These are phyloP conservation scores for Digitonthophagus gazella DNA, from an alignment of 2,888 invertebrate genomes.

Conservation along the genomic window DNA sequence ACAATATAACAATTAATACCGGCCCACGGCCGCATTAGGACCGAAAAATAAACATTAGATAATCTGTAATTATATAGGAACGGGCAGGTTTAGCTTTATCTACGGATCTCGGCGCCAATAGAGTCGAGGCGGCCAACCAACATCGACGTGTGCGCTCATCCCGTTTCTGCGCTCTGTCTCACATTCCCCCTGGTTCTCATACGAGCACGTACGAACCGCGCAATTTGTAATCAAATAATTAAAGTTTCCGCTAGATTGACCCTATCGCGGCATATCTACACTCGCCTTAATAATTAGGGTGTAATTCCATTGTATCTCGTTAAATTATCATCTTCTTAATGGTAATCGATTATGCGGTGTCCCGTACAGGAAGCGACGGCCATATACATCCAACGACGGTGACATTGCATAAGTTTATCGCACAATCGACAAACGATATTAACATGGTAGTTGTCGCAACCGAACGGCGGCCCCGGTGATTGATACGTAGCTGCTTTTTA, in stretches of 20 bases:
- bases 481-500: conserved; percentile 13
- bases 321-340: not conserved
- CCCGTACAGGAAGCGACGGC: not conserved
- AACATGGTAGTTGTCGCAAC: conserved; percentile 2
- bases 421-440: conserved; percentile 14
- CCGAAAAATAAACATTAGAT: conserved; percentile 50
- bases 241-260: conserved; percentile 16
- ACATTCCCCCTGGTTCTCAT: not conserved
- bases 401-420: not conserved
- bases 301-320: not conserved
- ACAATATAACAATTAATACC: conserved; percentile 51
- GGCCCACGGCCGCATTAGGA: conserved; percentile 45
- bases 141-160: conserved; percentile 15
- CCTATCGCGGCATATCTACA: not conserved
- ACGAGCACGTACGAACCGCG: conserved; percentile 1
- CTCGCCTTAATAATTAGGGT: not conserved
- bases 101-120: conserved; percentile 16
- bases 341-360: not conserved
- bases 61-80: conserved; percentile 47
- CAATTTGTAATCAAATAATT: conserved; percentile 23
- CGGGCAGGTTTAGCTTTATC: conserved; percentile 20
- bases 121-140: not conserved
- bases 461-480: conserved; percentile 6
- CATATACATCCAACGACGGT: not conserved
- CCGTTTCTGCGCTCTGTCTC: conserved; percentile 16